phyloP scores from a whole-genome alignment of 92 coral and sea anemone species.

The Phenganax stokvisi region DNA sequence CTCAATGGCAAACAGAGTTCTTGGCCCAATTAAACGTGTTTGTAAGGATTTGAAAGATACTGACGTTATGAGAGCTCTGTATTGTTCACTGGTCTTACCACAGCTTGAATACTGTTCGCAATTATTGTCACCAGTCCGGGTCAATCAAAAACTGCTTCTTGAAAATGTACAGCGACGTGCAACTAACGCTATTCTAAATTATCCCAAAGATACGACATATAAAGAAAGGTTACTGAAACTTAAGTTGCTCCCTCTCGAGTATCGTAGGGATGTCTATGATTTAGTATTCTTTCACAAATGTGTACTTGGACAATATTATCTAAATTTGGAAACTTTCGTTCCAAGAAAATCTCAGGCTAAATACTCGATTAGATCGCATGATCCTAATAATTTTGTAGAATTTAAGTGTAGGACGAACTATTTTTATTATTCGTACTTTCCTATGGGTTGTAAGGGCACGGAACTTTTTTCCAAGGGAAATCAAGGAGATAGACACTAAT shows the following conservation, averaged over 20 bases:
- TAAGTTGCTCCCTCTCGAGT: not conserved
- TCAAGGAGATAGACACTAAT: not conserved
- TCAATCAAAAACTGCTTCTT: slow-evolving; percentile 11
- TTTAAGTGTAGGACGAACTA: slow-evolving; percentile 5
- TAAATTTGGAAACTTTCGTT: not conserved
- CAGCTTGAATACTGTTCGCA: slow-evolving; percentile 16
- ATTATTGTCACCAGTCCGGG: slow-evolving; percentile 17
- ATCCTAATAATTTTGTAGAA: slow-evolving; percentile 5
- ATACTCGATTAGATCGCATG: slow-evolving; percentile 5
- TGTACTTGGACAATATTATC: slow-evolving; percentile 2
- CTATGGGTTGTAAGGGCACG: slow-evolving; percentile 7
- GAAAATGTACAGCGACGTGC: slow-evolving; percentile 37
- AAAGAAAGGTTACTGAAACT: slow-evolving; percentile 17
- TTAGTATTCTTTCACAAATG: slow-evolving; percentile 2
- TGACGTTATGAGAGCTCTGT: slow-evolving; percentile 20
- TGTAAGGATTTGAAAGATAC: slow-evolving; percentile 29
- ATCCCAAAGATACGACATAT: slow-evolving; percentile 23
- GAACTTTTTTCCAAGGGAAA: not conserved
- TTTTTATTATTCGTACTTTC: not conserved
- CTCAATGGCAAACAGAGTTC: slow-evolving; percentile 30
- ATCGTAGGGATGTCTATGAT: slow-evolving; percentile 1
- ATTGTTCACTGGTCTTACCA: slow-evolving; percentile 29
- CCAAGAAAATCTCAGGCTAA: not conserved
- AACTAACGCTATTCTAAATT: slow-evolving; percentile 5
- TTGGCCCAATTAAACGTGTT: slow-evolving; percentile 25